Conservation (phyloP, 2,888 invertebrate species). For the Bombylius major region DNA sequence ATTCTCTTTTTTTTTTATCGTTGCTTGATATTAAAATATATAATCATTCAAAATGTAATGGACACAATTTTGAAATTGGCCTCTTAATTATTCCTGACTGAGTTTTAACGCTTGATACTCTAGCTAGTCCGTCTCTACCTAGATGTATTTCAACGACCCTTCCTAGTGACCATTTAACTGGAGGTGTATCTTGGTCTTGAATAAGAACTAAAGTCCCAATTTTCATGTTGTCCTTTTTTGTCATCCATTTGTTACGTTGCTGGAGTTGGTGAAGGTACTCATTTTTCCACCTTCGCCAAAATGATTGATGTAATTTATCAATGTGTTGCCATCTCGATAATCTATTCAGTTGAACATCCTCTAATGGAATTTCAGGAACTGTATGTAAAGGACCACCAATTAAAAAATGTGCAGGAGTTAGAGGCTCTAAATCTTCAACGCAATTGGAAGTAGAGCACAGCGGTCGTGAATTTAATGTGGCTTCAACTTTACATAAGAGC, state of each 20-base stretch:
- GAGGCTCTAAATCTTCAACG: not conserved
- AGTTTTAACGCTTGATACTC: not conserved
- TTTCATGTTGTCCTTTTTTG: slow-evolving; percentile 1
- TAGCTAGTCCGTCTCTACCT: slow-evolving; percentile 11
- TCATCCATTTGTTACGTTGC: slow-evolving; percentile 17
- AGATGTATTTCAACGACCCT: no score
- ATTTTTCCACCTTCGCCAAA: no score
- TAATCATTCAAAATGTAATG: no score
- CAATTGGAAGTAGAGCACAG: slow-evolving; percentile 2
- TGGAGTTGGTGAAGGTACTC: no score
- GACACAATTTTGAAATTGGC: no score
- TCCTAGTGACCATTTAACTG: no score
- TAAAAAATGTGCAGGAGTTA: slow-evolving; percentile 4
- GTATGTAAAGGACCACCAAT: not conserved
- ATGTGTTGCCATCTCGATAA: slow-evolving; percentile 18
- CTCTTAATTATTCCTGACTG: no score
- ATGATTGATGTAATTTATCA: slow-evolving; percentile 15
- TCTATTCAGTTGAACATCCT: slow-evolving; percentile 7
- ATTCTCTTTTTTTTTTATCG: no score
- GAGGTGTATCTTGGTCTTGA: slow-evolving; percentile 15
- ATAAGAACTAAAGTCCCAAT: slow-evolving; percentile 18
- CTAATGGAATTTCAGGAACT: slow-evolving; percentile 17
- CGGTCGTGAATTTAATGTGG: slow-evolving; percentile 16
- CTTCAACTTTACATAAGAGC: slow-evolving; percentile 18
- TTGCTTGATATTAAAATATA: no score